A percentile compares a stretch with the other conserved stretches of the same genome.
phyloP scores from a whole-genome alignment of 2,113 vertebrate species.

The Corythornis cristatus region DNA sequence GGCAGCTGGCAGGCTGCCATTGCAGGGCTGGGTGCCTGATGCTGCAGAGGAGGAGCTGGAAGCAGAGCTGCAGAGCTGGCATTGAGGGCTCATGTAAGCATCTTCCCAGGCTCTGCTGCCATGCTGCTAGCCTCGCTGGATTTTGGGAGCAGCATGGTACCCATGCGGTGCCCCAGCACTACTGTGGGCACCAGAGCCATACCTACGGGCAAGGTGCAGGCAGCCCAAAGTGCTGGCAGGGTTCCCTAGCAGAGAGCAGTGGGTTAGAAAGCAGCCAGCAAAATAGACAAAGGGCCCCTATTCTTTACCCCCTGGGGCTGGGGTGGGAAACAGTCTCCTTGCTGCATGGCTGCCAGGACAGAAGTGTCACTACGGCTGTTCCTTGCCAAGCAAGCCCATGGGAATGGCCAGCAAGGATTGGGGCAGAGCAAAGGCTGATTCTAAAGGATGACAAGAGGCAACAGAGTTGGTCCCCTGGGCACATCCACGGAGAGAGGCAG shows the following conservation, averaged over 20 bases:
- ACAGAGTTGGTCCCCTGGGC: not conserved
- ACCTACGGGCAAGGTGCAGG: fast-evolving
- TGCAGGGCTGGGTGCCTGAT: not conserved
- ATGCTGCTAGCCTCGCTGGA: not conserved
- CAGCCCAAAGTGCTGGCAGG: not conserved
- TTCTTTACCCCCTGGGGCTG: not conserved
- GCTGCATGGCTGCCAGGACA: fast-evolving
- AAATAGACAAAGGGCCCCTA: fast-evolving
- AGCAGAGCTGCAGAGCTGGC: not conserved
- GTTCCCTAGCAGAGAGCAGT: fast-evolving
- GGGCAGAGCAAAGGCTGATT: not conserved
- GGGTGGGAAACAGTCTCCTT: not conserved
- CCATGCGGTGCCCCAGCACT: fast-evolving
- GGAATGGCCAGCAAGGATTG: fast-evolving
- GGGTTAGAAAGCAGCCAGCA: not conserved
- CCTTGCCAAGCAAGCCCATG: fast-evolving
- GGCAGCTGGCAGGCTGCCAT: not conserved
- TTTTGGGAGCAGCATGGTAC: not conserved
- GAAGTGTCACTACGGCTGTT: not conserved
- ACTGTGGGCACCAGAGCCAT: fast-evolving
- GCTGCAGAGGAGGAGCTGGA: not conserved
- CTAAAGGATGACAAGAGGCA: not conserved
- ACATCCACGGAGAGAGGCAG: not conserved
- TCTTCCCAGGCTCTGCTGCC: not conserved
- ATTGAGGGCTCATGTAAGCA: not conserved